Evolutionary conservation across 2,888 invertebrate species (phyloP).

Genomic region (Melanargia galathea): DNA sequence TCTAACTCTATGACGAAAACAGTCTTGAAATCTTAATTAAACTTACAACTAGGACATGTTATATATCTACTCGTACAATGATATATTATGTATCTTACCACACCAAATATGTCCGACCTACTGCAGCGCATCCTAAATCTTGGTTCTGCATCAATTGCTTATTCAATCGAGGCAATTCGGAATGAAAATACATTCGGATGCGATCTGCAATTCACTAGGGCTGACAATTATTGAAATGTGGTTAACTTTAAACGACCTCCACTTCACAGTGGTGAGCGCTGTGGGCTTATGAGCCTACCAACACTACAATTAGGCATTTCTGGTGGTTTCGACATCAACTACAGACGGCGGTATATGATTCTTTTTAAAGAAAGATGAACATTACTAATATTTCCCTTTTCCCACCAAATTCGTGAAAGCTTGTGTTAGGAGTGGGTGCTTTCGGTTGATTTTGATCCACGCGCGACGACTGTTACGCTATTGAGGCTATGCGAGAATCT

Average conservation of each 20-base stretch:
- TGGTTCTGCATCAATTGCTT: conserved; percentile 67
- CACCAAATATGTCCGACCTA: conserved; percentile 2
- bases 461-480: no score
- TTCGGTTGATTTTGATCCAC: no score
- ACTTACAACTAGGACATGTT: background rate
- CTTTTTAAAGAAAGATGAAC: no score
- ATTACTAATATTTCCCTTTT: no score
- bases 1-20: background rate
- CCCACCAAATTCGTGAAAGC: no score
- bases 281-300: no score
- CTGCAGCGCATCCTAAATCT: conserved; percentile 39
- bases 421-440: no score
- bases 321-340: no score
- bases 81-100: background rate
- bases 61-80: no score
- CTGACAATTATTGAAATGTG: conserved; percentile 32
- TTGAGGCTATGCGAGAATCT: no score
- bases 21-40: background rate
- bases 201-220: conserved; percentile 55
- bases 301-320: no score
- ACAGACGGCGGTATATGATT: no score
- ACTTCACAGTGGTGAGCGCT: background rate
- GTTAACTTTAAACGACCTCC: background rate
- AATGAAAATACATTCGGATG: conserved; percentile 65
- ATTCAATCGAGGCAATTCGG: conserved; percentile 66